These are phyloP conservation scores for Drosophila planitibia DNA, from an alignment of 2,888 invertebrate species.

Conservation along the genomic window DNA sequence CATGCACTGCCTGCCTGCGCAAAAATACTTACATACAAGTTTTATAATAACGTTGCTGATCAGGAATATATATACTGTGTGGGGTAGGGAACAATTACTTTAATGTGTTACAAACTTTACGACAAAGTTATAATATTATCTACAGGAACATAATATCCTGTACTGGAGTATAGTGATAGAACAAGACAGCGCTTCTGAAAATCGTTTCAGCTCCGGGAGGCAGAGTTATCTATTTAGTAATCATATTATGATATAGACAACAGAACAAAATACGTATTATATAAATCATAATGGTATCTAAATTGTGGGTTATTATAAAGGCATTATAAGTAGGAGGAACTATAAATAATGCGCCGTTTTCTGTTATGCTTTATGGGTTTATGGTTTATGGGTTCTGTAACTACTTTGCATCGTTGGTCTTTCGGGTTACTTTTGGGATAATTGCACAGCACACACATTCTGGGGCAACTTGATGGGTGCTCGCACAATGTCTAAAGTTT, in stretches of 20 bases:
- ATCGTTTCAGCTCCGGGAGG: background rate
- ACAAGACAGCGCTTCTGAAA: background rate
- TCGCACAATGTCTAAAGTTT: conserved; percentile 25
- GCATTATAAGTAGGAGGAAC: background rate
- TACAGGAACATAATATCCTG: background rate
- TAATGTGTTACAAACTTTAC: background rate
- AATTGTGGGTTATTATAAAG: background rate
- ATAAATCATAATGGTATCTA: background rate
- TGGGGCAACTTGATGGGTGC: conserved; percentile 29
- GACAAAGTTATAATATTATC: background rate
- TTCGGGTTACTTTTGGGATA: conserved; percentile 26
- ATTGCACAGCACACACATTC: conserved; percentile 48
- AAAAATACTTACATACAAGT: background rate
- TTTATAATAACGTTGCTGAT: background rate
- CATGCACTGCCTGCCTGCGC: background rate
- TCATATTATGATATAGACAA: too few relatives aligned
- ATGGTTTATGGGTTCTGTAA: background rate
- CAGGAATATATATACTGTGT: too few relatives aligned
- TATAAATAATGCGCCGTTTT: background rate
- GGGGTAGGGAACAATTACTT: background rate
- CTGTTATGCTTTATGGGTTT: background rate
- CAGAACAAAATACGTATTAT: background rate
- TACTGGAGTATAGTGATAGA: background rate
- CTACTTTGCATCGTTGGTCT: conserved; percentile 11
- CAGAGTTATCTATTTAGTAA: too few relatives aligned